These are phyloP conservation scores for Ceriagrion tenellum DNA, from an alignment of 2,888 invertebrate species.

Conservation along the genomic window DNA sequence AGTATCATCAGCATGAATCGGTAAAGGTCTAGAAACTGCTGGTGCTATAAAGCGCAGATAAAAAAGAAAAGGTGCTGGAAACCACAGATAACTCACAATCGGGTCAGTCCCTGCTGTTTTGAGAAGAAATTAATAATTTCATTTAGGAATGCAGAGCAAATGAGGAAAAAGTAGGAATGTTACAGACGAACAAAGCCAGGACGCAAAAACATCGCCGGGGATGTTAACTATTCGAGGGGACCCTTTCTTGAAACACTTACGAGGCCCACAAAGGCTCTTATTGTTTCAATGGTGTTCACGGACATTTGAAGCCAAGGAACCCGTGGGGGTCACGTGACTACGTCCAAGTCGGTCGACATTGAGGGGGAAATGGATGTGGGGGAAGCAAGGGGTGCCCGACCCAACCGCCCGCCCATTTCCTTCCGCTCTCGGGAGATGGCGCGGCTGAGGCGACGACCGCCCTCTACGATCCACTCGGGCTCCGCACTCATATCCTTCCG, in stretches of 20 bases:
- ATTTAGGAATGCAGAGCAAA: no score
- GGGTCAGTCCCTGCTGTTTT: no score
- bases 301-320: background rate
- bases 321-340: background rate
- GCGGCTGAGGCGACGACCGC: background rate
- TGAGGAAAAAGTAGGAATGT: no score
- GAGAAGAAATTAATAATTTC: no score
- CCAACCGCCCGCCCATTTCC: background rate
- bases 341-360: background rate
- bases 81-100: no score
- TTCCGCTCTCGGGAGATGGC: slow-evolving; percentile 16
- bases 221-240: background rate
- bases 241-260: background rate
- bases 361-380: background rate
- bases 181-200: background rate
- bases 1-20: no score
- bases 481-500: slow-evolving; percentile 8
- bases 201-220: background rate
- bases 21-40: no score
- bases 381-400: background rate
- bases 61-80: no score
- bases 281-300: background rate
- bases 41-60: no score
- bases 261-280: background rate
- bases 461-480: background rate